Base-by-base conservation (phyloP, 2,113 vertebrate genomes). In the Xenopus laevis region DNA sequence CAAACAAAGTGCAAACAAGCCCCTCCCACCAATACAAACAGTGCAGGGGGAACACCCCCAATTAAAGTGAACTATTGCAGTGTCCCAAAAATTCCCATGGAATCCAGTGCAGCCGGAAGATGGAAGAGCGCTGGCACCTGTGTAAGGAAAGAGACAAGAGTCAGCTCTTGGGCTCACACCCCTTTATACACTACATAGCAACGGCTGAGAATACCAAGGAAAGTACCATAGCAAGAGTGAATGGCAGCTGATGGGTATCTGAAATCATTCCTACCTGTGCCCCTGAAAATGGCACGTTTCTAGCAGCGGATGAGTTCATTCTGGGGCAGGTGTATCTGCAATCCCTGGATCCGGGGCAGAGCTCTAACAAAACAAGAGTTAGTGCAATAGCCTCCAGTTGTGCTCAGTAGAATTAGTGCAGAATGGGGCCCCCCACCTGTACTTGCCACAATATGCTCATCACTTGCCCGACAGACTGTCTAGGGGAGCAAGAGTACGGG, bases 311-410 rank as follows among this genome's bases (percentile, higher is more conserved):
- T 1, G n/a, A 21, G 53, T 7, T 71, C 57, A 71, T 55, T 59
- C 57, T 0, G 23, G 21, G 13, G 87, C 78, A 80, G 89, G 59
- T 79, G 87, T 84, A 77, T 89, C 68, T 7, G 23, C 83, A 78
- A 86, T 85, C 78, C 74, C 83, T 9, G 80, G 84, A 78, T 85
- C 80, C 13, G 85, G 79, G 46, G 79, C 78, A 46, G 84, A 82
- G 59, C 83, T 79, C 86, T 88, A 73, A 21, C 68, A 69, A 72
- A 57, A 78, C 68, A 52, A 15, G 47, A 50, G 15, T 16, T 13
- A 50, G 47, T 50, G 12, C 47, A 50, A 50, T 2, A 3, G 5
- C 47, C 47, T 50, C 47, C 47, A 4, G 4, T 27, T 27, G 46
- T 2, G 46, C 23, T 47, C 9, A 47, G 2, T 47, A 47, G 2